Base-by-base conservation (phyloP, 2,113 vertebrate species). In the Numenius arquata region DNA sequence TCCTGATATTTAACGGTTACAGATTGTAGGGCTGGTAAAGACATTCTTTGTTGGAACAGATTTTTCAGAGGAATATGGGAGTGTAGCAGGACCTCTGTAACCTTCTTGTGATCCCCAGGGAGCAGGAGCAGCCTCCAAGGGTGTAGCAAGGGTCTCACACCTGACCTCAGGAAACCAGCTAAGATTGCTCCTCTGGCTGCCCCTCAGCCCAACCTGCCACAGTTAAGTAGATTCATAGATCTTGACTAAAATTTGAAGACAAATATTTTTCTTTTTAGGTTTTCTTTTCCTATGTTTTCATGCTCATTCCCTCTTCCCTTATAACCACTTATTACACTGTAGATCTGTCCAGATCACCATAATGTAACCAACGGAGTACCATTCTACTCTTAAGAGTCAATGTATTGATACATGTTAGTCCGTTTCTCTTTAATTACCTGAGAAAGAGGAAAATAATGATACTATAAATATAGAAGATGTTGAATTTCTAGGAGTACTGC, bases 401-500 rank as follows among this genome's bases (percentile, higher is more conserved):
- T 78, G 70, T 61, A 47, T 27, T 85, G 75, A 66, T 90, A 41
- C n/a, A 36, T 65, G 71, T 92, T 94, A 77, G 55, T 67, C 75
- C 62, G 40, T 50, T 89, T 85, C 41, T 70, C 55, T 74, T 80
- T 95, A 80, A 89, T 87, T 84, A 68, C 40, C 76, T 61, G 62
- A 93, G 77, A 92, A 97, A 95, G 62, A 61, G 59, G 62, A 95
- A 94, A 89, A 84, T 66, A 95, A 95, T 77, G 67, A 40, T 52
- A 85, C 20, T 82, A 45, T 92, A 90, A 95, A 96, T 78, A 86
- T 34, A 92, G 77, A 88, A 87, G 43, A 78, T 76, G 66, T 70
- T 88, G 95, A 86, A 96, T 95, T 97, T 97, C 97, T 89, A 95
- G 95, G 68, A 80, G 43, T 89, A 76, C 34, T 80, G 47, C 27